Evolutionary conservation across 2,888 invertebrate genomes (phyloP), one percentile per base, ranked within the genome.

Genomic region (Dryadula phaetusa): DNA sequence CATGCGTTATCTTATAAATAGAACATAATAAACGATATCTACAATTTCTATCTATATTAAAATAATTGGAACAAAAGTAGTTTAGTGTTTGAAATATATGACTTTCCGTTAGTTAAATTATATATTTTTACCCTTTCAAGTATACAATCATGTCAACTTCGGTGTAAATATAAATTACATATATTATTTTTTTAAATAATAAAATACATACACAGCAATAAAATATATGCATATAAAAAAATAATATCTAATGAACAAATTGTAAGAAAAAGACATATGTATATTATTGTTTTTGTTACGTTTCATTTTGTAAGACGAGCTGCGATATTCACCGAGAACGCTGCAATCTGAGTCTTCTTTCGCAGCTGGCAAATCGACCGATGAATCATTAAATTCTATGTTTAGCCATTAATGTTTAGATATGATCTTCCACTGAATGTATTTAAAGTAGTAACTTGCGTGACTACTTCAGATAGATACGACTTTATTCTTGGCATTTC

Each of bases 341-440:
- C 82, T 85, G 85, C 85, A 87, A 87, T 83, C 80, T 72, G 84
- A 88, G 79, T 83, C 81, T 83, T 82, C 82, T 81, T 83, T 84
- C 81, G 82, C 88, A 87, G 86, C 87, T 87, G 87, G 83, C 82
- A 79, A 76, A 79, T 76, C 75, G 76, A 76, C 75, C 72, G 79
- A 82, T 90, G 90, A 91, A 82, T 90, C 89, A 90, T 81, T 81
- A 72, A 67, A 76, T 73, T 80, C 79, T 80, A 82, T 78, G 77
- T 80, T 76, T 75, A 76, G 74, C 73, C 71, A 64, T 70, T 70
- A 68, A 71, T 66, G 73, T 72, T 74, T 72, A 72, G 72, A 77
- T 70, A 72, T 71, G 63, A 56, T 69, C 76, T 76, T 72, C 75
- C 74, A 63, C 62, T 49, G 22, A 72, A 71, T 76, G 64, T 69